Conservation (phyloP, 1,140 invertebrate genomes). For the Venustaconcha ellipsiformis region DNA sequence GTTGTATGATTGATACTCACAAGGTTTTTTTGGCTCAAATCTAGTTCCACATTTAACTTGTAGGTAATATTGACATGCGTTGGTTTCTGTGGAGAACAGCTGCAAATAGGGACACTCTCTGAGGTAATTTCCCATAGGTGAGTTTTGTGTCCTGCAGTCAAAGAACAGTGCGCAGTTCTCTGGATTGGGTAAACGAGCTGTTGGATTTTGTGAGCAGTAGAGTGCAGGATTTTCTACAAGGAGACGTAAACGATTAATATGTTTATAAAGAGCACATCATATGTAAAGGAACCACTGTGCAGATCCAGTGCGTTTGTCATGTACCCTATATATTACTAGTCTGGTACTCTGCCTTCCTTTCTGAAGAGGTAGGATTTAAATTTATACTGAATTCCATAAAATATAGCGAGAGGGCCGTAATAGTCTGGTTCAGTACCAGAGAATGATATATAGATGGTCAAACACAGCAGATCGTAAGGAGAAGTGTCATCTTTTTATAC, state of each 20-base stretch:
- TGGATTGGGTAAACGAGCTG: slow-evolving; percentile 41
- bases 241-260: neutral
- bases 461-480: too few species aligned
- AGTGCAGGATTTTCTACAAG: slow-evolving; percentile 37
- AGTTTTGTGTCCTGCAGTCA: slow-evolving; percentile 42
- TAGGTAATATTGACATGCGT: slow-evolving; percentile 29
- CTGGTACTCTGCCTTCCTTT: too few species aligned
- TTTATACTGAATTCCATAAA: too few species aligned
- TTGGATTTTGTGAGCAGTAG: slow-evolving; percentile 45
- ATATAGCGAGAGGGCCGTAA: too few species aligned
- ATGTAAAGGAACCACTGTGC: too few species aligned
- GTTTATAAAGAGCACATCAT: too few species aligned
- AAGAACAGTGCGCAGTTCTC: slow-evolving; percentile 51
- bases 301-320: too few species aligned
- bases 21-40: slow-evolving; percentile 41
- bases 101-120: slow-evolving; percentile 48
- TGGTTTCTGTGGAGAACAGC: slow-evolving; percentile 39
- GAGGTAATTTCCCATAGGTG: slow-evolving; percentile 37
- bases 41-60: slow-evolving; percentile 38
- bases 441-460: too few species aligned
- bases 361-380: too few species aligned
- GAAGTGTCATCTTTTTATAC: too few species aligned
- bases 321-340: too few species aligned
- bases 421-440: too few species aligned
- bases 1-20: slow-evolving; percentile 34